These are phyloP conservation scores for Pseudorhiza aurosa DNA, from an alignment of 30 jellyfish, hydroid and myxozoan genomes.

Conservation along the genomic window DNA sequence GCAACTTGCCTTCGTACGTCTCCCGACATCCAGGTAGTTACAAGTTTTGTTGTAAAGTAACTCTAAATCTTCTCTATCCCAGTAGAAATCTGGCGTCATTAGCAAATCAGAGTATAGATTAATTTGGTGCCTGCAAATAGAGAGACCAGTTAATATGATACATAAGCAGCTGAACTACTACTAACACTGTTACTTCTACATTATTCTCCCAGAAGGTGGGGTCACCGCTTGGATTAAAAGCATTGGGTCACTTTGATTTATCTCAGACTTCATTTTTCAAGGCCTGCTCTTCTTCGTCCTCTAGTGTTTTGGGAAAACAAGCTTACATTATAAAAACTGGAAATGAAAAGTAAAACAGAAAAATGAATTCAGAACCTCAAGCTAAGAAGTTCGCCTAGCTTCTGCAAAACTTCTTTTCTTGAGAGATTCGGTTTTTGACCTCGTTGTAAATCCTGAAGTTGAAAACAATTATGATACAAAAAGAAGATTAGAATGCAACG, in stretches of 20 bases:
- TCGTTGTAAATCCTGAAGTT: conserved; percentile 64
- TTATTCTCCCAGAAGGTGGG: too few species aligned
- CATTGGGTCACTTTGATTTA: too few species aligned
- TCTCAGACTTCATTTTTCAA: background rate
- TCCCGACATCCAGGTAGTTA: conserved; percentile 85
- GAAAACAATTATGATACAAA: too few species aligned
- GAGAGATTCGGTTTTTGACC: conserved; percentile 81
- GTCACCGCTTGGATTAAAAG: too few species aligned
- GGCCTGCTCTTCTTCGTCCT: too few species aligned
- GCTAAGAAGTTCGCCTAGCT: conserved; percentile 88
- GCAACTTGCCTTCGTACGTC: conserved; percentile 89
- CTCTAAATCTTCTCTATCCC: conserved; percentile 98
- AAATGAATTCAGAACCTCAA: too few species aligned
- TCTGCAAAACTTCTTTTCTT: conserved; percentile 78
- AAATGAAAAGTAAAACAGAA: too few species aligned
- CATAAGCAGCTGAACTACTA: background rate
- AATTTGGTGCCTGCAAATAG: conserved; percentile 89
- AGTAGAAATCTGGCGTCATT: conserved; percentile 95
- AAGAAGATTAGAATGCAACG: too few species aligned
- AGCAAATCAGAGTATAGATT: conserved; percentile 88
- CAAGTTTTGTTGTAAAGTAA: conserved; percentile 86
- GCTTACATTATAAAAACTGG: too few species aligned
- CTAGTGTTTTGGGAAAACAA: too few species aligned
- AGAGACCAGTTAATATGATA: background rate
- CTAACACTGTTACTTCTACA: too few species aligned